Conservation (phyloP, 2,113 vertebrate species). For the Falco punctatus region DNA sequence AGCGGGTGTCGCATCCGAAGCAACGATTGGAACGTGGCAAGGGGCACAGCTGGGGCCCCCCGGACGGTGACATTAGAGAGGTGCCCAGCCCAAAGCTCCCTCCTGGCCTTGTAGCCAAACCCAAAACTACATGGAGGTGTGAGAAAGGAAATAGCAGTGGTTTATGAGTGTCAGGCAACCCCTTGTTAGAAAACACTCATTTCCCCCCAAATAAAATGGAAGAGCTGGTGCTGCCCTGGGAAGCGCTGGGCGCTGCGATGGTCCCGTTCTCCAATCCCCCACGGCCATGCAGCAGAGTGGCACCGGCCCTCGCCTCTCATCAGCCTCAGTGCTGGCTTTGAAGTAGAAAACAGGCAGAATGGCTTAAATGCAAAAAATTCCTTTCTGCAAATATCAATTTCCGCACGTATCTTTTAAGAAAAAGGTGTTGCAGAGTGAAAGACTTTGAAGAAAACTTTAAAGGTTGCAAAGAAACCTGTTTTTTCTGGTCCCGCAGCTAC, state of each 20-base stretch:
- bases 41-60: not conserved
- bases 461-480: not conserved
- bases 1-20: not conserved
- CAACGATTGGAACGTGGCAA: not conserved
- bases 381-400: not conserved
- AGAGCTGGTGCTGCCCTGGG: not conserved
- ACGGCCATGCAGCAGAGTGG: not conserved
- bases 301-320: not conserved
- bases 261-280: not conserved
- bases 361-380: not conserved
- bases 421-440: not conserved
- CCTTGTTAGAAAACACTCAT: not conserved
- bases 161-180: not conserved
- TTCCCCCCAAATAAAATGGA: not conserved
- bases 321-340: accelerated
- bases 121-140: not conserved
- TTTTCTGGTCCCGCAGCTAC: accelerated
- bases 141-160: not conserved
- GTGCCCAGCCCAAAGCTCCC: not conserved
- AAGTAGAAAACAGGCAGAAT: not conserved
- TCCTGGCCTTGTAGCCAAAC: not conserved
- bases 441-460: not conserved
- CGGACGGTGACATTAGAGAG: not conserved
- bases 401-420: accelerated
- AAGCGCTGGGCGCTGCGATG: accelerated